Evolutionary conservation across 2,888 invertebrate genomes (phyloP).

Genomic region (Podotricha telesiphe): DNA sequence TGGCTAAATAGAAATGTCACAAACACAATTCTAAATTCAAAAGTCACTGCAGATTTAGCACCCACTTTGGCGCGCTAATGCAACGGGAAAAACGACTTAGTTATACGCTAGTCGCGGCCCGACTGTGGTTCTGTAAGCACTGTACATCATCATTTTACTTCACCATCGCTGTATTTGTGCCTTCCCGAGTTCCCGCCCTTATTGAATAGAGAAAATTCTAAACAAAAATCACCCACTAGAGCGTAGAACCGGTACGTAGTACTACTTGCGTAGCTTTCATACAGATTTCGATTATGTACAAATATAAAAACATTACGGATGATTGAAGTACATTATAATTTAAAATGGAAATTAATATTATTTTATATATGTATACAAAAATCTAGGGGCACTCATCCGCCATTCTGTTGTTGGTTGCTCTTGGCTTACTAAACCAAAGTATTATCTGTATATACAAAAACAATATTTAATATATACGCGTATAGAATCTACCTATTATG

Average conservation of each 20-base stretch:
- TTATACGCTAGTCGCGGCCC: constrained; percentile 61
- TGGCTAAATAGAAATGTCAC: constrained; percentile 38
- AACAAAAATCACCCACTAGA: constrained; percentile 52
- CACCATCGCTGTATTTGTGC: constrained; percentile 15
- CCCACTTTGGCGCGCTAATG: constrained; percentile 48
- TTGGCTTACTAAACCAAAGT: too few species aligned
- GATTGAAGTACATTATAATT: too few species aligned
- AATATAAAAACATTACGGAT: neutral
- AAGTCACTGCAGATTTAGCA: constrained; percentile 56
- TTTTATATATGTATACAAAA: too few species aligned
- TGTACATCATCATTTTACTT: constrained; percentile 72
- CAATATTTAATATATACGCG: too few species aligned
- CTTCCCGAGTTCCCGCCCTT: constrained; percentile 35
- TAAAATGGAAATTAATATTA: too few species aligned
- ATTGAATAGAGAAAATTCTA: constrained; percentile 46
- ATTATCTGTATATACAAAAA: too few species aligned
- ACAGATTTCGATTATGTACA: constrained; percentile 47
- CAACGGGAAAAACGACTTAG: constrained; percentile 60
- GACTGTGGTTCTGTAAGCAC: constrained; percentile 61
- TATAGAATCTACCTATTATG: too few species aligned
- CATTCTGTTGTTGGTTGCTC: too few species aligned
- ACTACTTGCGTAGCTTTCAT: constrained; percentile 62
- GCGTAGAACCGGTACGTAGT: constrained; percentile 57
- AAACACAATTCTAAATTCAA: constrained; percentile 48
- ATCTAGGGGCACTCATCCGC: too few species aligned